Percentiles rank a stretch among this genome's conserved stretches.
These are phyloP conservation scores for Phodopus roborovskii DNA, from an alignment of 2,113 vertebrate species.

Conservation along the genomic window DNA sequence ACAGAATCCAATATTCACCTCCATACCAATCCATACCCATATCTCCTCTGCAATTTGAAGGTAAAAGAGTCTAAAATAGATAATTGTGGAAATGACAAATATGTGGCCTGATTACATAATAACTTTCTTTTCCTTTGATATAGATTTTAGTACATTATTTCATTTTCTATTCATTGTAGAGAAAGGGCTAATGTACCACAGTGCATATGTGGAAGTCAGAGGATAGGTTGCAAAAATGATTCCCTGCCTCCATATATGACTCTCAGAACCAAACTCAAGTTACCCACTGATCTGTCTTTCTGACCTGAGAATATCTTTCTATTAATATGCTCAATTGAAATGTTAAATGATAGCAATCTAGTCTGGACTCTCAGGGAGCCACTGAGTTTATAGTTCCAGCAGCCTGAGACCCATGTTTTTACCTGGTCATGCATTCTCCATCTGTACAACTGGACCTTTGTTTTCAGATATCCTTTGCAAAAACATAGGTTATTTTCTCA, in stretches of 20 bases:
- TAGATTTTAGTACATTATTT: no score
- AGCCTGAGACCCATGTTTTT: constrained; percentile 1
- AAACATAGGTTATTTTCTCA: neutral
- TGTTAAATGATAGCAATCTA: neutral
- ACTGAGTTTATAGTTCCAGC: neutral
- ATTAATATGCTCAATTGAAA: neutral
- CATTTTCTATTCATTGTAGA: neutral
- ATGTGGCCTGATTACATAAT: neutral
- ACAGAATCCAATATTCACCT: neutral
- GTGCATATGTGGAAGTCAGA: neutral
- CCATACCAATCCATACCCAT: neutral
- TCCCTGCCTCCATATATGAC: neutral
- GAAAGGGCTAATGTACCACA: neutral
- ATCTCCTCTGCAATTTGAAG: constrained; percentile 4
- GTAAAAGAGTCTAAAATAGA: neutral
- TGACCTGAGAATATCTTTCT: neutral
- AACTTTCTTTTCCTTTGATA: neutral
- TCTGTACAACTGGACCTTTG: neutral
- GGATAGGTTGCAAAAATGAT: neutral
- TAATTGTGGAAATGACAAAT: neutral
- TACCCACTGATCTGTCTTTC: neutral
- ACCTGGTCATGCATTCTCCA: neutral
- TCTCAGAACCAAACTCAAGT: no score
- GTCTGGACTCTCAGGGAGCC: neutral
- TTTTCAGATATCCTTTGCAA: neutral